Base-by-base conservation (phyloP, 2,797 vertebrate species). In the Hippoglossus hippoglossus region DNA sequence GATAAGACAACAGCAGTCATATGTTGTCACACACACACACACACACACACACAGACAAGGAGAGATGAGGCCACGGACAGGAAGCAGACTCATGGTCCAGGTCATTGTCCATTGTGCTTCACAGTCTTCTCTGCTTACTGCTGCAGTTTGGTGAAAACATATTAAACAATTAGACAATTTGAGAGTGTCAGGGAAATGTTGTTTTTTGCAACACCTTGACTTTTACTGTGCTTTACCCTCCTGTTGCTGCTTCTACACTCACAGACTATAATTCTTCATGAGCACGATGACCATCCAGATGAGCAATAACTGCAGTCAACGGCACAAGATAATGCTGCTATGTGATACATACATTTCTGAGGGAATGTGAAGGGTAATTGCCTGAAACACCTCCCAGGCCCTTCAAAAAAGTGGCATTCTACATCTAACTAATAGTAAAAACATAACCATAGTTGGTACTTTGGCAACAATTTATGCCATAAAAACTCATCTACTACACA, bases 1-100 rank as follows among this genome's bases (percentile, higher is more conserved):
- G 92, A 94, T 90, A 89, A 86, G 82, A 85, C 89, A 78, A 78
- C 87, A 84, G 81, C 83, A 89, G 89, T 89, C 90, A 91, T 89
- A 92, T 88, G 87, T 75, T 86, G 81, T 90, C 73, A 79, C 73
- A 80, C 84, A 75, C 81, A 71, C 65, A 80, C 73, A 76, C 82
- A 72, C 65, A 80, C n/a, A n/a, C n/a, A n/a, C n/a, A n/a, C n/a
- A n/a, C n/a, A n/a, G n/a, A n/a, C n/a, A n/a, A 71, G 80, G 84
- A 75, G 81, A 69, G 63, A 80, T 15, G 15, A 15, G 15, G 7
- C 5, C 19, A 21, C 21, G 22, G 50, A 86, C 80, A 79, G 86
- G 88, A 92, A 90, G 85, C 89, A 92, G 74, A 87, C 82, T 82
- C 77, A 57, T 79, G 78, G 54, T 84, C 71, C 70, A 65, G 44